phyloP scores from a whole-genome alignment of 2,797 vertebrate genomes.

The Alca torda region DNA sequence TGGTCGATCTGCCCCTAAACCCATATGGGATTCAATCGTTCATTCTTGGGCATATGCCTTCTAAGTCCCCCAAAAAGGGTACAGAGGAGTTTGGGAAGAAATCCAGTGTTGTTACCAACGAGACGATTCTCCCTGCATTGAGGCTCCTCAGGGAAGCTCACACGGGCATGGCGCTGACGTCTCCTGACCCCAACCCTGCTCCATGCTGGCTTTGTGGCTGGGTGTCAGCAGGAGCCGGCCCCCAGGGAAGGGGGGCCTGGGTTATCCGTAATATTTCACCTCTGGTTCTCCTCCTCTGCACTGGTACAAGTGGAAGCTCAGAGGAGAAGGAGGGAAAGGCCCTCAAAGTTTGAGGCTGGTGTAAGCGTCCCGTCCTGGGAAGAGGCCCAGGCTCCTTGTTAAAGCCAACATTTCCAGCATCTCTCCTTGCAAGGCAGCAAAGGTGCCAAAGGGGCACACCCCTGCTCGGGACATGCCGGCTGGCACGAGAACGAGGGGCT shows the following conservation, averaged over 20 bases:
- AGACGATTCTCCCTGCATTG: background rate
- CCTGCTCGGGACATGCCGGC: background rate
- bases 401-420: background rate
- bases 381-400: background rate
- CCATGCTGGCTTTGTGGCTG: background rate
- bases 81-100: background rate
- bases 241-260: background rate
- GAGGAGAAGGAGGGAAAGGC: background rate
- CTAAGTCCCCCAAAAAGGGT: background rate
- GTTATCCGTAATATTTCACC: background rate
- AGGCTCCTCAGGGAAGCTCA: background rate
- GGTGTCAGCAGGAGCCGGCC: background rate
- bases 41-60: background rate
- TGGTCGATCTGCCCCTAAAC: background rate
- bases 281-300: background rate
- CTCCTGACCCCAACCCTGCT: background rate
- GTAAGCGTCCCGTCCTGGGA: background rate
- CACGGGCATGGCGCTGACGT: accelerated
- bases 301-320: background rate
- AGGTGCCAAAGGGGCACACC: background rate
- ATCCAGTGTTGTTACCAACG: background rate
- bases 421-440: background rate
- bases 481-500: background rate
- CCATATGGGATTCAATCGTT: accelerated
- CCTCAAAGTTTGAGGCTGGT: background rate